A percentile compares a stretch with the other conserved stretches of the same genome.
These are phyloP conservation scores for Puntigrus tetrazona DNA, from an alignment of 2,113 vertebrate species.

Conservation along the genomic window DNA sequence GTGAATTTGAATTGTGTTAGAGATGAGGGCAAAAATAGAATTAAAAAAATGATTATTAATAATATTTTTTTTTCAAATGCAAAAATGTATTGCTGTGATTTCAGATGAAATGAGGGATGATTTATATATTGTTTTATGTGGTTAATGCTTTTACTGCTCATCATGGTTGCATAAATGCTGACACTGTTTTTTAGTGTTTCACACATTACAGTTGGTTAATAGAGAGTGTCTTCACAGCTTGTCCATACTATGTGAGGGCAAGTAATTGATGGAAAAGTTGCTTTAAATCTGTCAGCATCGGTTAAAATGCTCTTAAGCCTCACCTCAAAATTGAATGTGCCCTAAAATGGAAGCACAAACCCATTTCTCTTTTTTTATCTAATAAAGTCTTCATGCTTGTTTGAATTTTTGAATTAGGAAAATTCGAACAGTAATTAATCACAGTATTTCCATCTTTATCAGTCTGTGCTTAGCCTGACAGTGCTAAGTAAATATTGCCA, in stretches of 20 bases:
- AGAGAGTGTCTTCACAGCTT: background rate
- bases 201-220: background rate
- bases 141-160: no score
- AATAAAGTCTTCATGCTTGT: background rate
- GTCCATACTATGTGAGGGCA: background rate
- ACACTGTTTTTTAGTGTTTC: background rate
- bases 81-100: background rate
- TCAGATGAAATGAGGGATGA: background rate
- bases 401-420: background rate
- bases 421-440: background rate
- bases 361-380: background rate
- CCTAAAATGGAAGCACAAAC: background rate
- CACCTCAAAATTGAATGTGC: background rate
- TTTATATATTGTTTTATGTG: background rate
- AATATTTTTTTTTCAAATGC: no score
- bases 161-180: background rate
- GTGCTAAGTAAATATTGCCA: conserved; percentile 31
- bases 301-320: background rate
- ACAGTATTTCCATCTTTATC: conserved; percentile 1
- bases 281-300: no score
- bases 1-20: no score
- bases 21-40: background rate
- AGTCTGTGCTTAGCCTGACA: conserved; percentile 1
- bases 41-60: no score
- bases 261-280: background rate